phyloP scores from a whole-genome alignment of 2,888 invertebrate genomes.

The Lithophane semibrunnea region DNA sequence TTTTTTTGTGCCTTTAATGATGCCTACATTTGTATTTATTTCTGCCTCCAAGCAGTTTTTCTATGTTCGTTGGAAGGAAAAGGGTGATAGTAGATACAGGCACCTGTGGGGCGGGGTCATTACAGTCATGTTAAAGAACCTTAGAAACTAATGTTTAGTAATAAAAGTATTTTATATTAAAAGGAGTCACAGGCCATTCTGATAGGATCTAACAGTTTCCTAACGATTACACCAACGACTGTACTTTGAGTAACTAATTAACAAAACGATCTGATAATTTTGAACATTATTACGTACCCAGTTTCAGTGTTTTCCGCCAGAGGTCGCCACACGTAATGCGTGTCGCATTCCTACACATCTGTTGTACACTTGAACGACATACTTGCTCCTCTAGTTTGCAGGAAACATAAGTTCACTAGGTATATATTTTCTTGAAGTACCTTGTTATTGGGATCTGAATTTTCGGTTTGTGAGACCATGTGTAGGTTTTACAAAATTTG shows the following conservation, averaged over 20 bases:
- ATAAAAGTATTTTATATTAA: slow-evolving; percentile 19
- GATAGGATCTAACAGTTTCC: slow-evolving; percentile 52
- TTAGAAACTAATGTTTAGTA: slow-evolving; percentile 12
- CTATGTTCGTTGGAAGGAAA: not conserved
- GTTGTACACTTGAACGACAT: slow-evolving; percentile 54
- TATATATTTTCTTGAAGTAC: no score
- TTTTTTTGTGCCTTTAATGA: rapidly evolving
- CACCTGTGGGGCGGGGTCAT: not conserved
- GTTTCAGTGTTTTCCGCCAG: slow-evolving; percentile 42
- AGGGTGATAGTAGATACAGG: not conserved
- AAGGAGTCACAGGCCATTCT: slow-evolving; percentile 23
- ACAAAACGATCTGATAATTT: slow-evolving; percentile 57
- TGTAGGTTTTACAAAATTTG: not conserved
- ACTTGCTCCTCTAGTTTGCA: slow-evolving; percentile 1
- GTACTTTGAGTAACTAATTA: slow-evolving; percentile 57
- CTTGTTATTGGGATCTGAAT: no score
- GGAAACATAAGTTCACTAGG: not conserved
- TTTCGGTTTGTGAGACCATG: no score
- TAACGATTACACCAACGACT: slow-evolving; percentile 30
- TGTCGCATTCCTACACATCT: slow-evolving; percentile 60
- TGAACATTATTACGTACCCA: slow-evolving; percentile 41
- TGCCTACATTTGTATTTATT: not conserved
- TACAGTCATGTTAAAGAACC: not conserved
- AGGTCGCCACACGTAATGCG: slow-evolving; percentile 60
- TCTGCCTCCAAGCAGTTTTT: not conserved